These are phyloP conservation scores for Sarcophaga rosellei DNA, from an alignment of 2,888 invertebrate genomes.

Conservation along the genomic window DNA sequence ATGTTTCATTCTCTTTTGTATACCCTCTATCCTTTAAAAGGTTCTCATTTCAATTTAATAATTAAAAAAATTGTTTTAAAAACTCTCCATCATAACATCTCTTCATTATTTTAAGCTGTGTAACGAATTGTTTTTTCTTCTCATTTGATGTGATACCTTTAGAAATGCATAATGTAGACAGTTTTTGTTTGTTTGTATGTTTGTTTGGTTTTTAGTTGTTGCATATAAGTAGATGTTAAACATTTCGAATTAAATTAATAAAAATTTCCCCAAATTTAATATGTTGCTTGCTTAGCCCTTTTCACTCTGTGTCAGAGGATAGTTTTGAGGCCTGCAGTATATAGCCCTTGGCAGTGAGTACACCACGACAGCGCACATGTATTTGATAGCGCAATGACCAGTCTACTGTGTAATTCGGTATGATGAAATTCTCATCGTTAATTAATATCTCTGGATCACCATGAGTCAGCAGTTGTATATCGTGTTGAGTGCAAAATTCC, in stretches of 20 bases:
- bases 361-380: conserved; percentile 94
- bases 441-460: conserved; percentile 89
- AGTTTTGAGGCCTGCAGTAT: conserved; percentile 82
- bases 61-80: too few species aligned
- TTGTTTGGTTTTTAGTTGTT: too few species aligned
- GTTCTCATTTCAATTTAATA: too few species aligned
- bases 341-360: conserved; percentile 95
- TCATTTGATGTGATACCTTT: background rate
- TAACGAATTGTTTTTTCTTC: background rate
- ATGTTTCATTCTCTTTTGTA: too few species aligned
- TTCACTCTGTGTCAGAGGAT: conserved; percentile 1
- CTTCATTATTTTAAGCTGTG: background rate
- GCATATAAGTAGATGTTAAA: too few species aligned
- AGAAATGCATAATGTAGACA: conserved; percentile 22
- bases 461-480: conserved; percentile 96
- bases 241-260: too few species aligned
- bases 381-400: conserved; percentile 95
- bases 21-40: too few species aligned
- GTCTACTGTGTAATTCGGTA: conserved; percentile 83
- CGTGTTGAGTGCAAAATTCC: conserved; percentile 93
- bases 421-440: conserved; percentile 83
- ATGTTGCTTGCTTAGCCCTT: background rate
- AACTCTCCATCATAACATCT: too few species aligned
- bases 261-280: too few species aligned
- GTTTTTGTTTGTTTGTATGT: conserved; percentile 2